Evolutionary conservation across 2,113 vertebrate species (phyloP).

Genomic region (Meles meles): DNA sequence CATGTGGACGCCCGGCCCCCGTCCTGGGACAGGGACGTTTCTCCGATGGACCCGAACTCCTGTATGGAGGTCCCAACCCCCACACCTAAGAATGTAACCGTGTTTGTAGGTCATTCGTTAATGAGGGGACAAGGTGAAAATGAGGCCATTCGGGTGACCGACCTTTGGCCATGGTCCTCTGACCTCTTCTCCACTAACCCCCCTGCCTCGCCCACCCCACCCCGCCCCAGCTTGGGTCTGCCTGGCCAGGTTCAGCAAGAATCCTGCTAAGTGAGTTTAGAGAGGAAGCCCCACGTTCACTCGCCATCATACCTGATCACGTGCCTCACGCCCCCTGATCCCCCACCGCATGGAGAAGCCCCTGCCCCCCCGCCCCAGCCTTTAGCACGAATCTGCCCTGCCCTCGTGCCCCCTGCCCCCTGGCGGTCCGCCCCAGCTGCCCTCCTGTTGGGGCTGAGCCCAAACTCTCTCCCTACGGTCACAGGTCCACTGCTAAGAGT

Average conservation of each 20-base stretch:
- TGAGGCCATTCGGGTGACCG: background rate
- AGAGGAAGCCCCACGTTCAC: too few relatives aligned
- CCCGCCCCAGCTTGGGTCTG: background rate
- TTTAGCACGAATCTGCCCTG: background rate
- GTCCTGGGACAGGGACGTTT: background rate
- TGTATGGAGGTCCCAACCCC: background rate
- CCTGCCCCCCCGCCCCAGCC: background rate
- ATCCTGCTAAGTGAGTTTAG: background rate
- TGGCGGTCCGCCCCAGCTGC: fast-evolving
- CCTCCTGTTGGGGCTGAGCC: background rate
- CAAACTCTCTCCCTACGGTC: background rate
- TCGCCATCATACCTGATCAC: too few relatives aligned
- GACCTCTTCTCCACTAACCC: background rate
- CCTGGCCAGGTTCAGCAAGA: background rate
- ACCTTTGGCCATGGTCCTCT: background rate
- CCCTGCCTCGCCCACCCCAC: background rate
- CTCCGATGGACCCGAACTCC: background rate
- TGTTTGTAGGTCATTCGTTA: background rate
- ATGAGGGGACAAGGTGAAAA: background rate
- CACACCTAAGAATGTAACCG: too few relatives aligned
- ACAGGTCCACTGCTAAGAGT: background rate
- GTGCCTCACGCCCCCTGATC: too few relatives aligned
- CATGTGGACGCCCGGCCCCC: too few relatives aligned
- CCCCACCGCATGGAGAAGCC: background rate
- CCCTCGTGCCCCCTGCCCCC: background rate